Evolutionary conservation across 2,888 invertebrate species (phyloP).

Genomic region (Pachydiplax longipennis): DNA sequence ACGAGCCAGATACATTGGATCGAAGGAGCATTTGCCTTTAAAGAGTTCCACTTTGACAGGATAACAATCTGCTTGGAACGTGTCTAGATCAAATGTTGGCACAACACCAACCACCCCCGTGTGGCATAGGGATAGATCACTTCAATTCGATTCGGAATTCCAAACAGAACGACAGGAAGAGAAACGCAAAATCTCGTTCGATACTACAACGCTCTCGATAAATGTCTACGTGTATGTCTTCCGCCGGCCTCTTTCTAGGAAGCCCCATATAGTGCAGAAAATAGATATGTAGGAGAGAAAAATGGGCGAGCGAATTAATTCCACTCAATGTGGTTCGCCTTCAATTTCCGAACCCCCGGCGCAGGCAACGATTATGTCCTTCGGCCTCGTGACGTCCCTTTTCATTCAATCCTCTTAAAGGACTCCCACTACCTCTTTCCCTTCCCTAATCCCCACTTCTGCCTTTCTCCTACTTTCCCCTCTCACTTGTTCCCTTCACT

Average conservation of each 20-base stretch:
- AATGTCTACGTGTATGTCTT: background rate
- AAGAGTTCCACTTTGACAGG: background rate
- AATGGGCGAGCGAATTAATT: background rate
- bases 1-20: background rate
- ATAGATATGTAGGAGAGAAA: background rate
- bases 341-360: background rate
- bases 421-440: background rate
- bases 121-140: background rate
- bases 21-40: background rate
- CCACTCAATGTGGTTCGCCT: background rate
- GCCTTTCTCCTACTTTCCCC: background rate
- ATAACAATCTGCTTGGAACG: background rate
- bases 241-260: background rate
- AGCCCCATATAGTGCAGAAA: background rate
- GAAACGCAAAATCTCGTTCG: no score
- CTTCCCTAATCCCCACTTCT: background rate
- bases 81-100: background rate
- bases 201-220: no score
- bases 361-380: background rate
- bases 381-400: background rate
- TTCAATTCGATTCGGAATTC: background rate
- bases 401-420: background rate
- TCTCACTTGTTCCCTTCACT: background rate
- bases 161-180: no score
- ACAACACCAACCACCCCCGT: background rate